These are phyloP conservation scores for Philereme transversata DNA, from an alignment of 2,888 invertebrate species.

Conservation along the genomic window DNA sequence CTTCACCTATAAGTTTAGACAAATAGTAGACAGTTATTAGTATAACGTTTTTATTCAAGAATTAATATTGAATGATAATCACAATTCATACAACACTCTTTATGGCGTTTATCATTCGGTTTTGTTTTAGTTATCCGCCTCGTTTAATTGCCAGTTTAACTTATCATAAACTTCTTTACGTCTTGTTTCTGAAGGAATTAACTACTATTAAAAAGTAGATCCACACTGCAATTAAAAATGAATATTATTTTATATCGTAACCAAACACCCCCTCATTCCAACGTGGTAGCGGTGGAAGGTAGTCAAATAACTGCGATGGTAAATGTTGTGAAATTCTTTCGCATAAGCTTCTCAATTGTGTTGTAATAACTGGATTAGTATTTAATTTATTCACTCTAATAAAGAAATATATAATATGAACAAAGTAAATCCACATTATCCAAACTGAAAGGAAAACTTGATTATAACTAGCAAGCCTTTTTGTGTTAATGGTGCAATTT, in stretches of 20 bases:
- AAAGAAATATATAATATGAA: constrained; percentile 41
- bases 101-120: background rate
- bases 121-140: background rate
- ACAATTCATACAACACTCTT: constrained; percentile 10
- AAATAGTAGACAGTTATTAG: background rate
- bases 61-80: constrained; percentile 3
- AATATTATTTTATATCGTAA: constrained; percentile 11
- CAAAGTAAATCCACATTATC: constrained; percentile 46
- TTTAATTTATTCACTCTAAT: background rate
- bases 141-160: constrained; percentile 16
- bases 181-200: constrained; percentile 55
- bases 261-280: background rate
- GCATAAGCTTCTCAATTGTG: background rate
- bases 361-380: too few relatives aligned
- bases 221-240: constrained; percentile 64
- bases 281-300: constrained; percentile 1
- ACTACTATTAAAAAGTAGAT: constrained; percentile 65
- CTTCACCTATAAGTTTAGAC: too few relatives aligned
- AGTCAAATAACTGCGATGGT: background rate
- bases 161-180: constrained; percentile 22
- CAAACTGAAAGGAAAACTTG: constrained; percentile 46
- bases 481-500: too few relatives aligned
- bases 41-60: background rate
- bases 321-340: background rate
- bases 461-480: background rate